Evolutionary conservation across 2,797 vertebrate species (phyloP).

Genomic region (Crenuchus spilurus): DNA sequence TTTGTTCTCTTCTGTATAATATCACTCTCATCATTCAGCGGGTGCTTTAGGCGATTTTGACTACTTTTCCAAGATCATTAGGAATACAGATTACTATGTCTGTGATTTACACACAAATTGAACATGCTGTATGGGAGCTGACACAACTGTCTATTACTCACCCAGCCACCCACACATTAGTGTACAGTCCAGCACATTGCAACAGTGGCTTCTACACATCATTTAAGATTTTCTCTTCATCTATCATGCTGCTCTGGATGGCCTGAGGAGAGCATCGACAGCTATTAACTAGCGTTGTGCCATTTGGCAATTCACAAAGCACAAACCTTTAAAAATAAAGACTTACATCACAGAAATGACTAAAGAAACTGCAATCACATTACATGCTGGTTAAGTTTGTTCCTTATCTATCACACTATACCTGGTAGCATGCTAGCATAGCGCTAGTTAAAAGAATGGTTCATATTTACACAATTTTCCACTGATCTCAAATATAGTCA

Average conservation of each 20-base stretch:
- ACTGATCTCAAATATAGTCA: too few relatives aligned
- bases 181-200: neutral
- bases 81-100: conserved; percentile 46
- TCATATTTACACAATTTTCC: too few relatives aligned
- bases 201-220: neutral
- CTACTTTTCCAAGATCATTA: conserved; percentile 28
- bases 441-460: neutral
- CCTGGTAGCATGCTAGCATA: neutral
- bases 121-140: neutral
- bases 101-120: neutral
- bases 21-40: conserved; percentile 12
- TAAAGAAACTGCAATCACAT: neutral
- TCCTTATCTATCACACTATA: neutral
- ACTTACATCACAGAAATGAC: neutral
- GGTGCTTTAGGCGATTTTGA: conserved; percentile 18
- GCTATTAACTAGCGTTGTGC: neutral
- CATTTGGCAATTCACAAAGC: neutral
- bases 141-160: conserved; percentile 47
- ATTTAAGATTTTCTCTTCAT: neutral
- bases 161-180: neutral
- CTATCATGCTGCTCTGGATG: neutral
- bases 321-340: neutral
- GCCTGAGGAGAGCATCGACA: neutral
- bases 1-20: neutral
- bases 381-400: neutral